phyloP scores from a whole-genome alignment of 2,888 invertebrate genomes.

The Xylophagus ater region DNA sequence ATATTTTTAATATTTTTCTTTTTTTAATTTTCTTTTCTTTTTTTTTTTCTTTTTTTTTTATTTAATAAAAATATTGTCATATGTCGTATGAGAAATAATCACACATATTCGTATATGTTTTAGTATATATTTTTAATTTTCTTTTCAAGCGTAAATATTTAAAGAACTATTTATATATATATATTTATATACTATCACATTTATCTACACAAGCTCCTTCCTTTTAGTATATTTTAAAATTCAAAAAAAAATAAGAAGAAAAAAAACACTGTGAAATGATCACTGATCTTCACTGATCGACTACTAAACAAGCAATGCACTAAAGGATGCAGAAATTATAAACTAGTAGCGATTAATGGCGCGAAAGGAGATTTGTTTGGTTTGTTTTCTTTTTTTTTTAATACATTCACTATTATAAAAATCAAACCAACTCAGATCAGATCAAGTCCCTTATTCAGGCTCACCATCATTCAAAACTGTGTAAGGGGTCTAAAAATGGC shows the following conservation, averaged over 20 bases:
- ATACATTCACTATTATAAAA: constrained; percentile 4
- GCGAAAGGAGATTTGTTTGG: constrained; percentile 7
- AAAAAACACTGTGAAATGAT: constrained; percentile 12
- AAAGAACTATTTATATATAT: neutral
- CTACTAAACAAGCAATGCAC: constrained; percentile 40
- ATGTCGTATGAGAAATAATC: too few species aligned
- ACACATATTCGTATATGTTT: too few species aligned
- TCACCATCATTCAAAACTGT: too few species aligned
- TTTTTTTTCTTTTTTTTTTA: too few species aligned
- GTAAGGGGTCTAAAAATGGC: constrained; percentile 23
- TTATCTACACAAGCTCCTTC: too few species aligned
- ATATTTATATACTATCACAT: constrained; percentile 9
- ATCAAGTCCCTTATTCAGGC: too few species aligned
- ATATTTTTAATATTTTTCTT: too few species aligned
- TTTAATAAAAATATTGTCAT: too few species aligned
- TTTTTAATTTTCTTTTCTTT: too few species aligned
- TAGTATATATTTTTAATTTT: neutral
- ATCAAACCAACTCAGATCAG: constrained; percentile 9
- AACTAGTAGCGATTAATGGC: constrained; percentile 15
- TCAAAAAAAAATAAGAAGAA: too few species aligned
- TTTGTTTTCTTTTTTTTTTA: constrained; percentile 6
- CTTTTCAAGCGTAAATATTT: neutral
- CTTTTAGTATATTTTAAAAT: too few species aligned
- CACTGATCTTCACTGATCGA: constrained; percentile 35
- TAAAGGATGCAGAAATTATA: constrained; percentile 37